These are phyloP conservation scores for Rissa tridactyla DNA, from an alignment of 2,113 vertebrate species.

Conservation along the genomic window DNA sequence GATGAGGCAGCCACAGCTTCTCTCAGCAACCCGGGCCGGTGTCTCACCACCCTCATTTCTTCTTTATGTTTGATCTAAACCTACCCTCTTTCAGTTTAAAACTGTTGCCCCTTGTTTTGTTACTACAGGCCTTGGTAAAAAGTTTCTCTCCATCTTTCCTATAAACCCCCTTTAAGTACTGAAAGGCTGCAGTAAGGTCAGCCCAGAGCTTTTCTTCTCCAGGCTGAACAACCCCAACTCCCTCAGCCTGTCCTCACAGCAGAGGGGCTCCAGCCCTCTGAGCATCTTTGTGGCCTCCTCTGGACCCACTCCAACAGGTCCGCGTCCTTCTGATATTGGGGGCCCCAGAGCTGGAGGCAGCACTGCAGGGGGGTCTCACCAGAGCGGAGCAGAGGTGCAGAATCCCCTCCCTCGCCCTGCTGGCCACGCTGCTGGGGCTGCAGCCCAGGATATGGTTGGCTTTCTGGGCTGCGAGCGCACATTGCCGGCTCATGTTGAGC, in stretches of 20 bases:
- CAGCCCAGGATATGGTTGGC: not conserved
- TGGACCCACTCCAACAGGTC: not conserved
- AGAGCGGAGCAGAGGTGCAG: no score
- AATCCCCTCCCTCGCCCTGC: not conserved
- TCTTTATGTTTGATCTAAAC: not conserved
- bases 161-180: not conserved
- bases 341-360: not conserved
- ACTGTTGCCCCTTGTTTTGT: not conserved
- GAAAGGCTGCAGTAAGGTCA: not conserved
- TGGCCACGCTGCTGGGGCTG: not conserved
- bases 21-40: not conserved
- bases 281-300: not conserved
- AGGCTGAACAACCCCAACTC: not conserved
- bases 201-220: not conserved
- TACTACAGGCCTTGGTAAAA: not conserved
- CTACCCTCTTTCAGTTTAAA: not conserved
- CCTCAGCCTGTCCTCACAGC: not conserved
- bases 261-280: not conserved
- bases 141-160: not conserved
- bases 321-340: not conserved
- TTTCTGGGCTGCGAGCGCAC: not conserved
- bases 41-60: not conserved
- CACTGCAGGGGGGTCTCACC: not conserved
- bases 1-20: not conserved
- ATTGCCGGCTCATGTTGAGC: accelerated